phyloP scores from a whole-genome alignment of 2,113 vertebrate species.

The Neolamprologus sp. region DNA sequence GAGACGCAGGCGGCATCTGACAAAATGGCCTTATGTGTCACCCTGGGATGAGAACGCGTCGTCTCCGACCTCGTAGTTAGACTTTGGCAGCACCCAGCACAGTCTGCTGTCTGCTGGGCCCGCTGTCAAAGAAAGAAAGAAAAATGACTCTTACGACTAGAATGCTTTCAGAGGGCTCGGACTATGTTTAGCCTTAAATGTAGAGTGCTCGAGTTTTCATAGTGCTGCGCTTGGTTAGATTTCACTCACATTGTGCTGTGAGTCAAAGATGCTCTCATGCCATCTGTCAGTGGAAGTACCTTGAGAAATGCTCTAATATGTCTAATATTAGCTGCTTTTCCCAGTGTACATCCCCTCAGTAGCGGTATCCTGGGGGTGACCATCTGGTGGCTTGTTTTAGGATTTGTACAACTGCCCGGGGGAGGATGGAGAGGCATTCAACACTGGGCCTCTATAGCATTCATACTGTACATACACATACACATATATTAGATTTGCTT shows the following conservation, averaged over 20 bases:
- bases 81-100: not conserved
- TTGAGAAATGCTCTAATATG: conserved; percentile 50
- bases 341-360: conserved; percentile 43
- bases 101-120: not conserved
- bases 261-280: conserved; percentile 39
- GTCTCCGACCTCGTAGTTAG: not conserved
- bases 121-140: not conserved
- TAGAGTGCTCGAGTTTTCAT: not conserved
- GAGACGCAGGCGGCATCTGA: not conserved
- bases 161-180: not conserved
- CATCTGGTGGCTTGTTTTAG: conserved; percentile 59
- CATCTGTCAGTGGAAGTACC: conserved; percentile 57
- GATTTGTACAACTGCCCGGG: conserved; percentile 8
- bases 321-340: conserved; percentile 61
- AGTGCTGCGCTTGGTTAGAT: not conserved
- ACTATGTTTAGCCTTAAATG: not conserved
- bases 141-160: not conserved
- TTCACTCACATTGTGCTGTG: conserved; percentile 8
- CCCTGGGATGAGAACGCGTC: not conserved
- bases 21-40: not conserved
- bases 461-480: not conserved
- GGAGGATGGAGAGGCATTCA: not conserved
- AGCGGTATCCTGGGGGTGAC: conserved; percentile 50
- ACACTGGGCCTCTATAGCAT: not conserved
- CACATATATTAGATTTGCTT: not conserved